These are phyloP conservation scores for Diaperis boleti DNA, from an alignment of 2,888 invertebrate genomes.

Conservation along the genomic window DNA sequence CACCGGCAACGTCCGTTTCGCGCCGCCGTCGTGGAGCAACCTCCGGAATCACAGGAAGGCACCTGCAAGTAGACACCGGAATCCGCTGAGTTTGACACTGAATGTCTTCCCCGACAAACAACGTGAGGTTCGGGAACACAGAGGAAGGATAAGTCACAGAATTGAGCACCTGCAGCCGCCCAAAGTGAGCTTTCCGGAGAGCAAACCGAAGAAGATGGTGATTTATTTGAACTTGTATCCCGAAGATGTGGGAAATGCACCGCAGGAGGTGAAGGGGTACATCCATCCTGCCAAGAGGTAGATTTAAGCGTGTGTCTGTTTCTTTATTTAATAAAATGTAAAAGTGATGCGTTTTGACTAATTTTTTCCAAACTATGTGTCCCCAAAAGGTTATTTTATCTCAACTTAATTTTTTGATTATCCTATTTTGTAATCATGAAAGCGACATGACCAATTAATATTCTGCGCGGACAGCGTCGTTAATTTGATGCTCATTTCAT, in stretches of 20 bases:
- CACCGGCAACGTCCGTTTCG: conserved; percentile 67
- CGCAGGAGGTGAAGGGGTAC: neutral
- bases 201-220: conserved; percentile 35
- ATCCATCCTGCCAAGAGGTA: too few relatives aligned
- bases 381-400: too few relatives aligned
- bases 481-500: too few relatives aligned
- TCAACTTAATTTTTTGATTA: too few relatives aligned
- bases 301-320: too few relatives aligned
- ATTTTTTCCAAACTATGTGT: too few relatives aligned
- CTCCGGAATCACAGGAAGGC: conserved; percentile 29
- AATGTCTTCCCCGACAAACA: conserved; percentile 43
- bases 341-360: too few relatives aligned
- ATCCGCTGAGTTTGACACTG: conserved; percentile 34
- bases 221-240: conserved; percentile 40
- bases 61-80: conserved; percentile 17
- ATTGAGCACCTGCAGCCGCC: conserved; percentile 11
- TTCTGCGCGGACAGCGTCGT: too few relatives aligned
- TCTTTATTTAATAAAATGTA: too few relatives aligned
- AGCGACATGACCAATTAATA: too few relatives aligned
- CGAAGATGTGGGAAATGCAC: conserved; percentile 6
- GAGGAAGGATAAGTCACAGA: conserved; percentile 9
- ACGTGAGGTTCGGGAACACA: neutral
- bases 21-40: conserved; percentile 60
- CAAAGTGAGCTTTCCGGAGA: conserved; percentile 14
- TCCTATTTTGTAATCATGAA: too few relatives aligned